Evolutionary conservation across 2,888 invertebrate genomes (phyloP), one percentile per base, ranked within the genome.

Genomic region (Andrena bucephala): DNA sequence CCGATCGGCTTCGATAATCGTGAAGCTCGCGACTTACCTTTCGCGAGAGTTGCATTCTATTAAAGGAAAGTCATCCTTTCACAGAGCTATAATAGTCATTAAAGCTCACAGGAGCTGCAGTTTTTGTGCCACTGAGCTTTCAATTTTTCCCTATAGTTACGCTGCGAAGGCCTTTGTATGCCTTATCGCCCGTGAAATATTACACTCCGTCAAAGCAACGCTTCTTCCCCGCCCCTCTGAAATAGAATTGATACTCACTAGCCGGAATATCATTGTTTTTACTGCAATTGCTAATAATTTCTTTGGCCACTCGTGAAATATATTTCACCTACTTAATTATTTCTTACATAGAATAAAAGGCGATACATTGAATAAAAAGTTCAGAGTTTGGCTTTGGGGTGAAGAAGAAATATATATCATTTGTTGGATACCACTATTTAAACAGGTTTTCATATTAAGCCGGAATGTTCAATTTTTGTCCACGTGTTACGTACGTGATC

Each of bases 61-160:
- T 81, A 79, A 79, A 71, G 42, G 80, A 72, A 79, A 57, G 24
- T 57, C 57, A 27, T 81, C 80, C 80, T 81, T 79, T 81, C 71
- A 36, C 67, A 54, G 24, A 10, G 71, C 42, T 80, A 80, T 80
- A 80, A 79, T 29, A 60, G 70, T 36, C 29, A 29, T 20, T 20
- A 42, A 52, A 70, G 36, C 69, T 31, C 16, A 50, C 29, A 65
- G 70, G 65, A 78, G 71, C 42, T 52, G 42, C 66, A 42, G 31
- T 36, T 81, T 79, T 81, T 81, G 71, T 81, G 71, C 71, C 67
- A 71, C 59, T 8, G 72, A 59, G 62, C 80, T 79, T 81, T 81
- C 62, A 60, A 29, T 71, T 79, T 57, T 81, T 67, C 80, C 71
- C 71, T 62, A 50, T 62, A 50, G 42, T 31, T 50, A 52, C 57